Conservation (phyloP, 2,888 invertebrate species). For the Eurytoma adleriae region DNA sequence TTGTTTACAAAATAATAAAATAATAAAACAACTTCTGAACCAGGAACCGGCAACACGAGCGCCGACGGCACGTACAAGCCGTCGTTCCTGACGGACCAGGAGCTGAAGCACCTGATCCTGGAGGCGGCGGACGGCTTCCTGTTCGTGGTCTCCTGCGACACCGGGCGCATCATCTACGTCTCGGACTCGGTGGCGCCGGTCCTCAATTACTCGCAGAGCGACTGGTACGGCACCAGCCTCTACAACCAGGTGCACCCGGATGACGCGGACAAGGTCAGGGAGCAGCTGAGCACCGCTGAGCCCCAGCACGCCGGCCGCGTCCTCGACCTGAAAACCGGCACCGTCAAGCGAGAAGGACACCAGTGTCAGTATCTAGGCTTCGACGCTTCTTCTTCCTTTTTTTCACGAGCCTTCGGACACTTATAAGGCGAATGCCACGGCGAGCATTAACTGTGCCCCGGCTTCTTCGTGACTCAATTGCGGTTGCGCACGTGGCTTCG, state of each 20-base stretch:
- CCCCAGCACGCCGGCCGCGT: constrained; percentile 97
- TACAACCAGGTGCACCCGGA: constrained; percentile 99
- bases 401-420: neutral
- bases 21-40: too few relatives aligned
- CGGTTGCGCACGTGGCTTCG: too few relatives aligned
- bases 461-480: too few relatives aligned
- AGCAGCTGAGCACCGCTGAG: constrained; percentile 97
- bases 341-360: constrained; percentile 99
- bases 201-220: constrained; percentile 96
- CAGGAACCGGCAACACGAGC: constrained; percentile 97
- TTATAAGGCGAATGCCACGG: too few relatives aligned
- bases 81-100: constrained; percentile 98
- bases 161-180: constrained; percentile 97
- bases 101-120: constrained; percentile 97
- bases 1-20: too few relatives aligned
- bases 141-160: constrained; percentile 97
- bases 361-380: constrained; percentile 85
- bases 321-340: constrained; percentile 97
- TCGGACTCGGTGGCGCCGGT: constrained; percentile 99
- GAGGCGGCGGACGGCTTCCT: constrained; percentile 99
- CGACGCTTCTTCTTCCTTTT: neutral
- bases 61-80: constrained; percentile 98
- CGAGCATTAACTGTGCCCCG: too few relatives aligned
- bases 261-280: constrained; percentile 96
- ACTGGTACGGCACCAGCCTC: constrained; percentile 97